Conservation (phyloP, 2,888 invertebrate species). For the Lucinisca nassula region DNA sequence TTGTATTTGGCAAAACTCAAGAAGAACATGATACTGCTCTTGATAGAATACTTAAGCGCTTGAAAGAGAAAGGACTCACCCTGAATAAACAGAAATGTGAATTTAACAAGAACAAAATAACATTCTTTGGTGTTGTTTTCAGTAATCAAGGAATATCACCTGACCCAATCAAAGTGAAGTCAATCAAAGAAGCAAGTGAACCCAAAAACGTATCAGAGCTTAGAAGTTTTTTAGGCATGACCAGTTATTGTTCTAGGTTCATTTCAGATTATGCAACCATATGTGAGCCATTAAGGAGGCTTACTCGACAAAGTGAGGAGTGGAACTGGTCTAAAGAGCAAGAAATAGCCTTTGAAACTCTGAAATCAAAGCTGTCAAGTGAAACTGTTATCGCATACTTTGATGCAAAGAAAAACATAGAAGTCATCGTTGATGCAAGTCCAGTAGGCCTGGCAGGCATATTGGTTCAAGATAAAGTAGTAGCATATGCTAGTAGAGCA, state of each 20-base stretch:
- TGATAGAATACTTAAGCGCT: slow-evolving; percentile 66
- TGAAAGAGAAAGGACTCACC: slow-evolving; percentile 64
- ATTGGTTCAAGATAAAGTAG: neutral
- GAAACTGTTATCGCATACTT: slow-evolving; percentile 63
- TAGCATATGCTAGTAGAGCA: slow-evolving; percentile 68
- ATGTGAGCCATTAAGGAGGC: slow-evolving; percentile 70
- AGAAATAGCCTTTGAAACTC: slow-evolving; percentile 60
- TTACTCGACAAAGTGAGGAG: slow-evolving; percentile 61
- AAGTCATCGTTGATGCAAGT: slow-evolving; percentile 2
- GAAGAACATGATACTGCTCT: slow-evolving; percentile 82
- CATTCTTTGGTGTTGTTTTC: slow-evolving; percentile 60
- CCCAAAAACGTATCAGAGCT: slow-evolving; percentile 71
- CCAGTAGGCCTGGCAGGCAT: neutral
- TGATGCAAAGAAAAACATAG: slow-evolving; percentile 24
- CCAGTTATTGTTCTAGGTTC: slow-evolving; percentile 71
- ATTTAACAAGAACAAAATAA: slow-evolving; percentile 58
- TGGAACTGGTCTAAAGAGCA: slow-evolving; percentile 68
- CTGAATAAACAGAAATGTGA: slow-evolving; percentile 82
- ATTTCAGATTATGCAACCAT: slow-evolving; percentile 72
- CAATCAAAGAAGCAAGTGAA: slow-evolving; percentile 57
- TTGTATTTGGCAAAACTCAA: slow-evolving; percentile 80
- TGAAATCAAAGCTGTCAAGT: slow-evolving; percentile 59
- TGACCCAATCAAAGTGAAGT: slow-evolving; percentile 67
- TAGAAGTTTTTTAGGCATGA: slow-evolving; percentile 74
- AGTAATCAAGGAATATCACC: slow-evolving; percentile 49